These are phyloP conservation scores for Accipiter cooperii DNA, from an alignment of 2,113 vertebrate species.

Conservation along the genomic window DNA sequence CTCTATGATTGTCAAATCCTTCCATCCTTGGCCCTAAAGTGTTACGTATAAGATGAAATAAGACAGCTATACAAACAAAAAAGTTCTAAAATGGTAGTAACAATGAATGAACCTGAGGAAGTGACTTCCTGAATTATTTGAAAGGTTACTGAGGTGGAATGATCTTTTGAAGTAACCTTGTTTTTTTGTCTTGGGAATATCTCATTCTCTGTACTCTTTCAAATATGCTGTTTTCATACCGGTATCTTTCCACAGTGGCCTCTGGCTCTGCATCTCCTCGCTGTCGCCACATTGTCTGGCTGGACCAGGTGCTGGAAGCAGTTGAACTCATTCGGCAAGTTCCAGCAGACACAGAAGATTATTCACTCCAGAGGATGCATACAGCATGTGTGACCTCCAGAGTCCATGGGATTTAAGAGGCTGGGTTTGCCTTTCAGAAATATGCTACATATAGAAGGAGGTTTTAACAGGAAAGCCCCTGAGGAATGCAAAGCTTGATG, in stretches of 20 bases:
- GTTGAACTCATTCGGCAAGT: not conserved
- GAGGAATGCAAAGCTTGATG: not conserved
- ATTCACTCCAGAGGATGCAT: not conserved
- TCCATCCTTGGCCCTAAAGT: not conserved
- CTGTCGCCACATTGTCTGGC: rapidly evolving
- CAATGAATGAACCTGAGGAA: not conserved
- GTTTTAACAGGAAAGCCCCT: not conserved
- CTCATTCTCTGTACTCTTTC: not conserved
- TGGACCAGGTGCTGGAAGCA: not conserved
- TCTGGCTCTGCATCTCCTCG: not conserved
- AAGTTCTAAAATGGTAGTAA: not conserved
- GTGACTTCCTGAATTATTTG: not conserved
- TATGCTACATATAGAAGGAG: not conserved
- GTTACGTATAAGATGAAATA: not conserved
- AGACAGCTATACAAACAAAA: not conserved
- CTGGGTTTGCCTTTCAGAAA: not conserved
- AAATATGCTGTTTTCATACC: not conserved
- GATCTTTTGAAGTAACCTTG: not conserved
- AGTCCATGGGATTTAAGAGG: not conserved
- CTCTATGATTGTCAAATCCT: not conserved
- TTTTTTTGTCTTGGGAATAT: not conserved
- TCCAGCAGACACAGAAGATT: not conserved
- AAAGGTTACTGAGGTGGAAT: not conserved
- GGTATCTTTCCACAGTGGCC: not conserved
- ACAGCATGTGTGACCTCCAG: not conserved